phyloP scores from a whole-genome alignment of 2,797 vertebrate genomes.

The Mus minutoides region DNA sequence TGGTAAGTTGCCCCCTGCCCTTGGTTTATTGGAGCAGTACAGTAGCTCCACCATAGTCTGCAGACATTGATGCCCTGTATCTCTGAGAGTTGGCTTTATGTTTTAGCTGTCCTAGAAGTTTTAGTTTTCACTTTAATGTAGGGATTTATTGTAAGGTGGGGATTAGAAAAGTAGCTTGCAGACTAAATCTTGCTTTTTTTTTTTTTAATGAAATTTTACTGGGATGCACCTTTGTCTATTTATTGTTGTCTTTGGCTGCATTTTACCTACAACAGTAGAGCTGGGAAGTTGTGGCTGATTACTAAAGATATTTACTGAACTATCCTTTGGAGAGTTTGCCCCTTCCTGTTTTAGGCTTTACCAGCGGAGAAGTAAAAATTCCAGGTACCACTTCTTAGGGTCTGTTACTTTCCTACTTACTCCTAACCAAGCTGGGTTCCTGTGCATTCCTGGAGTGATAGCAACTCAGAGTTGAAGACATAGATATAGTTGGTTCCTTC shows the following conservation, averaged over 20 bases:
- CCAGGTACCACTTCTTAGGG: background rate
- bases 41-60: background rate
- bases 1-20: constrained; percentile 77
- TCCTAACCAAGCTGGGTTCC: constrained; percentile 27
- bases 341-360: background rate
- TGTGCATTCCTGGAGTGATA: background rate
- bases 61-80: background rate
- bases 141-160: background rate
- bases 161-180: background rate
- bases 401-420: constrained; percentile 40
- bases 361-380: constrained; percentile 52
- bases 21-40: constrained; percentile 3
- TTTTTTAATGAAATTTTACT: constrained; percentile 34
- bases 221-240: background rate
- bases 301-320: constrained; percentile 28
- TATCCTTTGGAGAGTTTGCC: background rate
- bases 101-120: constrained; percentile 45
- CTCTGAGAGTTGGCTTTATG: constrained; percentile 46
- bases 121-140: constrained; percentile 5
- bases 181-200: constrained; percentile 16
- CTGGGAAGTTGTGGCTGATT: background rate
- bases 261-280: background rate
- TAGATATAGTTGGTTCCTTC: background rate
- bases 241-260: background rate
- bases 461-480: background rate